Conservation (phyloP, 2,113 vertebrate species). For the Lasiurus cinereus region DNA sequence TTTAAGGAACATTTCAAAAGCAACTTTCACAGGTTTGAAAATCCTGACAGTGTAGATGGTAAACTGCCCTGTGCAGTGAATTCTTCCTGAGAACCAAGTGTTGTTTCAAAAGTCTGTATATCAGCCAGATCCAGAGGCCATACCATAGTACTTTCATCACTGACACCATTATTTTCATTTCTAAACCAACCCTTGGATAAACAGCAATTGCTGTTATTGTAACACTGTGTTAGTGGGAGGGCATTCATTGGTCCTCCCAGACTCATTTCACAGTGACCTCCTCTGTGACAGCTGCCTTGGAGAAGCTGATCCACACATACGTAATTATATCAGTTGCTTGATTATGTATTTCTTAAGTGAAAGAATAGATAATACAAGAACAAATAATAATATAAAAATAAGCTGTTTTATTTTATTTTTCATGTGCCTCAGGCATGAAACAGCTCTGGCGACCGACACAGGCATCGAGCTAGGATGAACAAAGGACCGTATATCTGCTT, state of each 20-base stretch:
- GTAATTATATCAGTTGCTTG: background rate
- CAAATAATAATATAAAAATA: too few relatives aligned
- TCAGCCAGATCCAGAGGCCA: background rate
- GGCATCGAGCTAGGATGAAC: too few relatives aligned
- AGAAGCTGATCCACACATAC: background rate
- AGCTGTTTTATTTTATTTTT: too few relatives aligned
- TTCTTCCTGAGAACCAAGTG: background rate
- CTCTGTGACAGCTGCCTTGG: background rate
- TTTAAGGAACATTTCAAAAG: constrained; percentile 30
- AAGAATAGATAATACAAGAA: too few relatives aligned
- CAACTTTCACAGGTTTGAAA: background rate
- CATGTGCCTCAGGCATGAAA: too few relatives aligned
- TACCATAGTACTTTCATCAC: background rate
- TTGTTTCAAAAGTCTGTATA: background rate
- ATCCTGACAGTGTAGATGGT: background rate
- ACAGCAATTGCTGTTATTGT: background rate
- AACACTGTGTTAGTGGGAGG: background rate
- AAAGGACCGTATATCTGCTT: too few relatives aligned
- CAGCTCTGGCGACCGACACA: too few relatives aligned
- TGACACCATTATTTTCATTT: background rate
- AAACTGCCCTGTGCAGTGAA: background rate
- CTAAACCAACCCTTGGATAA: background rate
- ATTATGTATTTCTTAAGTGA: background rate
- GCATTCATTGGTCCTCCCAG: background rate
- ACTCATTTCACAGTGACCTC: background rate